phyloP scores from a whole-genome alignment of 2,113 vertebrate species.

The Boulengeromyrus knoepffleri region DNA sequence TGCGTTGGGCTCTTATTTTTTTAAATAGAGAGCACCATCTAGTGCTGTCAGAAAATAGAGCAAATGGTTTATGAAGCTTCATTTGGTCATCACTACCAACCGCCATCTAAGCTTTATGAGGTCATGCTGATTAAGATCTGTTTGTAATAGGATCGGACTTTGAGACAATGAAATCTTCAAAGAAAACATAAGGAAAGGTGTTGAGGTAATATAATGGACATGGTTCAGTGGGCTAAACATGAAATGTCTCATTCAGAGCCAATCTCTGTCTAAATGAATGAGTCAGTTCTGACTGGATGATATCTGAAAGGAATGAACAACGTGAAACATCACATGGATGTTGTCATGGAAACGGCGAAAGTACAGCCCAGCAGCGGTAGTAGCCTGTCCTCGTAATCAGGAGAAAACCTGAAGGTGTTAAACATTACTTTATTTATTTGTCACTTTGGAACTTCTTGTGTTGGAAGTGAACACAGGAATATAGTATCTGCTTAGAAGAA shows the following conservation, averaged over 20 bases:
- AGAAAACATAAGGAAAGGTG: neutral
- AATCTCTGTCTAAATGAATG: neutral
- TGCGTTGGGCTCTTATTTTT: no score
- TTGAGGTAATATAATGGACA: neutral
- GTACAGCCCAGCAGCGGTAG: neutral
- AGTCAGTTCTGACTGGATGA: neutral
- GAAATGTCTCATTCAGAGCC: neutral
- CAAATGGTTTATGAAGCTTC: no score
- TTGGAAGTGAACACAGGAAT: conserved; percentile 16
- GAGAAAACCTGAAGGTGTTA: conserved; percentile 25
- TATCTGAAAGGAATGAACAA: neutral
- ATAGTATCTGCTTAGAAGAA: neutral
- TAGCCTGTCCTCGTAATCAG: neutral
- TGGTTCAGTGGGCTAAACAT: neutral
- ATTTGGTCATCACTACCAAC: neutral
- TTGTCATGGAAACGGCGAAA: neutral
- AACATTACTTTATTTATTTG: conserved; percentile 33
- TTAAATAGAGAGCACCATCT: no score
- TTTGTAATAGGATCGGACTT: neutral
- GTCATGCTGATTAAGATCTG: neutral
- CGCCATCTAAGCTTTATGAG: neutral
- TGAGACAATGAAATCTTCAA: neutral
- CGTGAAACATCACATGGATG: neutral
- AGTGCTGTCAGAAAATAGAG: no score
- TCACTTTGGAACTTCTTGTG: conserved; percentile 25